Evolutionary conservation across 2,888 invertebrate species (phyloP).

Genomic region (Adelphocoris suturalis): DNA sequence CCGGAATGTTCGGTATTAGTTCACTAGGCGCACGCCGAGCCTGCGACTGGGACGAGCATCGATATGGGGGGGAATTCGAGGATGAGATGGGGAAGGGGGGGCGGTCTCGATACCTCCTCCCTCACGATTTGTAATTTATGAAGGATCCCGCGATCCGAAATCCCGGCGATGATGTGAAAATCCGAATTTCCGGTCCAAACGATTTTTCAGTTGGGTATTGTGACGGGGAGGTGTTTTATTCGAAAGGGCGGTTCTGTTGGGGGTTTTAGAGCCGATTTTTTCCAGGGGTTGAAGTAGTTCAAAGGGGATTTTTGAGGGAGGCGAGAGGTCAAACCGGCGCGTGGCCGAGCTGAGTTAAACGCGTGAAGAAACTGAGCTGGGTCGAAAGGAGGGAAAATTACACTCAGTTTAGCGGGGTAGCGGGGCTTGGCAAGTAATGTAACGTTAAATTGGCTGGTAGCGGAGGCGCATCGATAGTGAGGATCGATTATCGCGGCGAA

Average conservation of each 20-base stretch:
- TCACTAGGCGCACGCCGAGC: constrained; percentile 62
- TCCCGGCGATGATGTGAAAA: neutral
- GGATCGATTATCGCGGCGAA: constrained; percentile 23
- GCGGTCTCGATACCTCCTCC: neutral
- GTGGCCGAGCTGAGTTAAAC: constrained; percentile 18
- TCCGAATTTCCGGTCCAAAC: neutral
- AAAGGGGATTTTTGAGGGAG: constrained; percentile 39
- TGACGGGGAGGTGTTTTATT: neutral
- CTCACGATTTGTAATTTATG: constrained; percentile 43
- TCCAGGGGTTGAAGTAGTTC: neutral
- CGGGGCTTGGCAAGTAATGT: constrained; percentile 53
- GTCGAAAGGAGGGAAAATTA: constrained; percentile 21
- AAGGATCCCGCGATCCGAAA: neutral
- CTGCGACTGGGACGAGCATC: constrained; percentile 55
- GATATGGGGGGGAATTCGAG: constrained; percentile 31
- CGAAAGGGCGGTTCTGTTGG: neutral
- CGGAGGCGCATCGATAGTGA: constrained; percentile 33
- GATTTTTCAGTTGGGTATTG: neutral
- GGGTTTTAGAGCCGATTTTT: neutral
- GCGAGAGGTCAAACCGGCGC: constrained; percentile 33
- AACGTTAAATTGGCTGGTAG: constrained; percentile 63
- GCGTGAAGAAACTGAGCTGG: neutral
- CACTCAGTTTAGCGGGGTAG: constrained; percentile 29
- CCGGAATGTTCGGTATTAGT: constrained; percentile 34
- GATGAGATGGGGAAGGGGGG: constrained; percentile 9